Evolutionary conservation across 2,113 vertebrate species (phyloP), one percentile per base, ranked within the genome.

Genomic region (Tachycineta bicolor): DNA sequence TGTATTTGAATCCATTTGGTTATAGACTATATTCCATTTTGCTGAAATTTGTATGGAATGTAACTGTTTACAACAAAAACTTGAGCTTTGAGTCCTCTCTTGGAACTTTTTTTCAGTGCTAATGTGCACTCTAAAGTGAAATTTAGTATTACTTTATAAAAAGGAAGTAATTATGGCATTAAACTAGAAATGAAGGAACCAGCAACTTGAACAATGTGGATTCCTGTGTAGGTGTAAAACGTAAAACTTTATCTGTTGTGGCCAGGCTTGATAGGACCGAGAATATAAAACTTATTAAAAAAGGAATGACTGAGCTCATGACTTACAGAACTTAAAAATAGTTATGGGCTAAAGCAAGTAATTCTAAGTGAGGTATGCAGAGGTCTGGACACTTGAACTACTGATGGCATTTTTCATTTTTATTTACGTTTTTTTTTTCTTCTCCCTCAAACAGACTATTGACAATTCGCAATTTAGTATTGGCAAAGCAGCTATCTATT

Each of bases 361-460:
- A 52, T 68, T 73, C 28, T 52, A 39, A 70, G 75, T 49, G 43
- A 90, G 15, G 2, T 78, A 1, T 77, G 5, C 68, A 17, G 70
- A 43, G 60, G 46, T 94, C 82, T 95, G 85, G 58, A 56, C 89
- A 43, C 71, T 76, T 84, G 67, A 93, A 95, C 81, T 63, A 10
- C 70, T 19, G 23, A 39, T 91, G 47, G 39, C 44, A 37, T 75
- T 69, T 81, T 81, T 19, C 21, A 18, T 56, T 75, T 81, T 81
- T 75, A 29, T 63, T 75, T 74, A 49, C 26, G 1, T 62, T 64
- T 90, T 81, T 81, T 80, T 37, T 37, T 10, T 10, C 5, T 3
- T 23, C 2, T 29, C 6, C 16, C 28, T 41, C 11, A 69, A 53
- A n/a, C 37, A 37, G 37, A 37, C 37, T 37, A 37, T 37, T 37